phyloP scores from a whole-genome alignment of 2,888 invertebrate species.

The Archips crataeganus region DNA sequence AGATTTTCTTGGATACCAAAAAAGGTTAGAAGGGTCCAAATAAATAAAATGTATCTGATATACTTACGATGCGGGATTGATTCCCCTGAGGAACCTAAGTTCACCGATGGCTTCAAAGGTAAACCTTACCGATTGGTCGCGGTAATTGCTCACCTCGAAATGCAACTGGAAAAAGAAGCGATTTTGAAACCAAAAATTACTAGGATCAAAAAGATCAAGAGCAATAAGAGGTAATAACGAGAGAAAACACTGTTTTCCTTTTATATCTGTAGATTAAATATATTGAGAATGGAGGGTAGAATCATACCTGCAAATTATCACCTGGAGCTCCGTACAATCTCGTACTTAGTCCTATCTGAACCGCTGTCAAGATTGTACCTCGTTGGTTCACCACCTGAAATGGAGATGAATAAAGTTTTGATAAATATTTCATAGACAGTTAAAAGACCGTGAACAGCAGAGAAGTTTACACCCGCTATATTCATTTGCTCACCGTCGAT shows the following conservation, averaged over 20 bases:
- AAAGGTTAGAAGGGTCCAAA: not conserved
- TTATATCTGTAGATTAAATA: too few relatives aligned
- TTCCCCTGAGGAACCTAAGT: conserved; percentile 82
- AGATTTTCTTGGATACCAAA: not conserved
- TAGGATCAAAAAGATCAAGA: not conserved
- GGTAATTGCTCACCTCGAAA: conserved; percentile 91
- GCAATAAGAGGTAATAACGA: not conserved
- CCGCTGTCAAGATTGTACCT: conserved; percentile 67
- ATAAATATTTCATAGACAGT: too few relatives aligned
- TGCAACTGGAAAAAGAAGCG: conserved; percentile 73
- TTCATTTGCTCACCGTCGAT: too few relatives aligned
- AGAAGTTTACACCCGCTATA: too few relatives aligned
- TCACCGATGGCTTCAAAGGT: conserved; percentile 87
- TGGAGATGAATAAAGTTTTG: not conserved
- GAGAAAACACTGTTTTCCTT: too few relatives aligned
- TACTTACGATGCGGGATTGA: conserved; percentile 84
- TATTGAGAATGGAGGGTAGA: not conserved
- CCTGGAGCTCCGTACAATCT: conserved; percentile 77
- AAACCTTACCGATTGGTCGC: conserved; percentile 83
- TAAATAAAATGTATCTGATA: not conserved
- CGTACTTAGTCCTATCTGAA: conserved; percentile 76
- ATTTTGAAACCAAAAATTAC: too few relatives aligned
- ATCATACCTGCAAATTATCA: conserved; percentile 72
- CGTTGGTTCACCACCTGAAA: conserved; percentile 70
- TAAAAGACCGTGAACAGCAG: too few relatives aligned